Evolutionary conservation across 2,888 invertebrate species (phyloP), one percentile per base, ranked within the genome.

Genomic region (Latrodectus elegans): DNA sequence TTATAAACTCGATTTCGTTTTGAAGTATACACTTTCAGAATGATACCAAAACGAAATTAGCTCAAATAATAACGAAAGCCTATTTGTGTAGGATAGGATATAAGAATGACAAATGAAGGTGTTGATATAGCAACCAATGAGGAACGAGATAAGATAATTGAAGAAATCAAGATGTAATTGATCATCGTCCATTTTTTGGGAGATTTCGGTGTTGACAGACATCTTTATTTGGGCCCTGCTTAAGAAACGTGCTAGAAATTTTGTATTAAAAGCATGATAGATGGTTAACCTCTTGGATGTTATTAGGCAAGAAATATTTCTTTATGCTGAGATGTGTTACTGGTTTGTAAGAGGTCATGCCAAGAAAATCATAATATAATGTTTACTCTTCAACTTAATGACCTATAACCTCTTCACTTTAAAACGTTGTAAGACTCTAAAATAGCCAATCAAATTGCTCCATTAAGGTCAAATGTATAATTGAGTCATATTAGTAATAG

Each of bases 131-230:
- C 22, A 77, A 70, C 84, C 77, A 75, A 80, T 85, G 75, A 64
- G 70, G 17, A 75, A 53, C 12, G 71, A 75, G 85, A 75, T 70
- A 68, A 74, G 60, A 75, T 85, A 85, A 85, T 85, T 75, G 75
- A 79, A 80, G 85, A 80, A 79, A 85, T 80, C 68, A 78, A 75
- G 80, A 80, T 52, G 65, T 52, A 79, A 85, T 85, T 85, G 74
- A 80, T 84, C 84, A 84, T 73, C 72, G 49, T 68, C 38, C 22
- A 55, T 38, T 74, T 79, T 22, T 70, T 74, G 60, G 67, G 71
- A 65, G 72, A 64, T 12, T 73, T 15, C 55, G 38, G 64, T 55
- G 79, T 55, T 80, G 85, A 85, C 85, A 85, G 79, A 85, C 85
- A 75, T 85, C 79, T 85, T 78, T 79, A 84, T 84, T 78, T 84